These are phyloP conservation scores for Ethmia dodecea DNA, from an alignment of 2,888 invertebrate species.

Conservation along the genomic window DNA sequence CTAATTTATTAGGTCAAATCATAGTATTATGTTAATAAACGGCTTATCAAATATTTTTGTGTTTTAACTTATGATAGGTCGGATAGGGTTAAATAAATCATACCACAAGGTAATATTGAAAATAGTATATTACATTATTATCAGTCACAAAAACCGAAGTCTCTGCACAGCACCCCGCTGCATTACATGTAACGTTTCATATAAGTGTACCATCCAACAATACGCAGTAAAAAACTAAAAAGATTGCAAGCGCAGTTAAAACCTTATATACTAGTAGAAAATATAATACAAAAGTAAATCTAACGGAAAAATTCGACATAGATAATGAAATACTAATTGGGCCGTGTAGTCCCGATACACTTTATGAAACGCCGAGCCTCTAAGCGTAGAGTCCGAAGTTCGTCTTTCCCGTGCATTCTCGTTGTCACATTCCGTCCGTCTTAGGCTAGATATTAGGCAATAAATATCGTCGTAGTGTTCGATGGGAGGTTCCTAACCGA, in stretches of 20 bases:
- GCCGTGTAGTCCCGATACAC: conserved; percentile 58
- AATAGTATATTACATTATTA: conserved; percentile 55
- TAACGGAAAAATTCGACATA: conserved; percentile 20
- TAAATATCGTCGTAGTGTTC: conserved; percentile 47
- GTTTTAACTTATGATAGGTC: too few relatives aligned
- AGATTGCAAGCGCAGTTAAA: conserved; percentile 36
- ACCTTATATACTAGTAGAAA: conserved; percentile 64
- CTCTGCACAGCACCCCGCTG: conserved; percentile 50
- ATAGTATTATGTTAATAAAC: too few relatives aligned
- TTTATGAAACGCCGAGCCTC: conserved; percentile 62
- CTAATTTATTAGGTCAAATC: too few relatives aligned
- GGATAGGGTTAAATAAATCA: conserved; percentile 27
- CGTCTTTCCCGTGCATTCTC: conserved; percentile 35
- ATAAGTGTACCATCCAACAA: conserved; percentile 51
- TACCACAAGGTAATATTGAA: conserved; percentile 33
- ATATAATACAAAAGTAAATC: conserved; percentile 66
- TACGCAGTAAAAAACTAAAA: conserved; percentile 15
- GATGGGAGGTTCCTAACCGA: conserved; percentile 37
- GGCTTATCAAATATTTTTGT: too few relatives aligned
- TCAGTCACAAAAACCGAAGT: conserved; percentile 57
- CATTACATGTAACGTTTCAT: conserved; percentile 62
- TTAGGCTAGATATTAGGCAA: conserved; percentile 53
- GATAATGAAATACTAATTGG: conserved; percentile 36
- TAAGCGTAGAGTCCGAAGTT: conserved; percentile 22
- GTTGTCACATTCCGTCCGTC: conserved; percentile 56